Conservation (phyloP, 2,113 vertebrate genomes). For the Lophius piscatorius region DNA sequence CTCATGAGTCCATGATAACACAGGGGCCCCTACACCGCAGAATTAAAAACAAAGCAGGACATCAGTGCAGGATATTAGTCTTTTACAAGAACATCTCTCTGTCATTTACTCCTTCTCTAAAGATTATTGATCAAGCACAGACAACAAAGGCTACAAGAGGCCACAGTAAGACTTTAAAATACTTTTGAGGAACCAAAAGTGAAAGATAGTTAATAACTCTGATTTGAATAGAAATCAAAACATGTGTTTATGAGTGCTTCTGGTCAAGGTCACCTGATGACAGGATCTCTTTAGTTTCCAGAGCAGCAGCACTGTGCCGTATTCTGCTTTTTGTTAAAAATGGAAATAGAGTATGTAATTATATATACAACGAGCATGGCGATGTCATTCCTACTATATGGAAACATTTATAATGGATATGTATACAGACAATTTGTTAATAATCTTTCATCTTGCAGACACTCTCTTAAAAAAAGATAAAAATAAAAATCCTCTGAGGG, state of each 20-base stretch:
- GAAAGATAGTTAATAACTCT: background rate
- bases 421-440: slow-evolving; percentile 23
- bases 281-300: slow-evolving; percentile 32
- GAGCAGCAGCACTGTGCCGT: slow-evolving; percentile 31
- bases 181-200: background rate
- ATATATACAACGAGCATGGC: too few species aligned
- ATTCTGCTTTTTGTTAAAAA: too few species aligned
- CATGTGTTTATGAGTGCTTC: too few species aligned
- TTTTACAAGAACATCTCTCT: too few species aligned
- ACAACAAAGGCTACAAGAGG: slow-evolving; percentile 25
- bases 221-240: slow-evolving; percentile 16
- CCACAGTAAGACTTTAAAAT: slow-evolving; percentile 23
- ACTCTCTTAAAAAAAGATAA: slow-evolving; percentile 36
- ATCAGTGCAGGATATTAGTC: slow-evolving; percentile 9
- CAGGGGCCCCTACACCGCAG: slow-evolving; percentile 35
- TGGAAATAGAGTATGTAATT: too few species aligned
- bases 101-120: too few species aligned
- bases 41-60: slow-evolving; percentile 13
- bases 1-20: slow-evolving; percentile 42
- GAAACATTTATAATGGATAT: slow-evolving; percentile 20
- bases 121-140: slow-evolving; percentile 17
- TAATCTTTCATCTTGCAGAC: slow-evolving; percentile 14
- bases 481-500: slow-evolving; percentile 32
- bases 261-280: background rate
- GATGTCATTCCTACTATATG: slow-evolving; percentile 58